Evolutionary conservation across 2,113 vertebrate genomes (phyloP), one percentile per base, ranked within the genome.

Genomic region (Arenaria interpres): DNA sequence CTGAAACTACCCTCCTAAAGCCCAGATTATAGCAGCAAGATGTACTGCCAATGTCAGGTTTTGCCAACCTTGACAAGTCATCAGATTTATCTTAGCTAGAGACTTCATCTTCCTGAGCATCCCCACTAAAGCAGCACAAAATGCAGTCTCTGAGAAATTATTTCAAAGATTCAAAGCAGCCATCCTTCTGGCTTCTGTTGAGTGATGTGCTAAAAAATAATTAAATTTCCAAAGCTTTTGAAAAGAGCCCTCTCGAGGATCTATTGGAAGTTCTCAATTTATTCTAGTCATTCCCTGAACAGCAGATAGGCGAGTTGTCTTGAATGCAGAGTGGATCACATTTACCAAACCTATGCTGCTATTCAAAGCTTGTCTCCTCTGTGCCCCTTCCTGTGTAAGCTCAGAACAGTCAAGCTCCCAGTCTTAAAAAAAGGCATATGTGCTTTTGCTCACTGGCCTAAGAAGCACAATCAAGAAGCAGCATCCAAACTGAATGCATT

Each of bases 81-180:
- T 75, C 64, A 78, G 79, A 92, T 77, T 93, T 90, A 66, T 81
- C 88, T 92, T 80, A 82, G 37, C 74, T 76, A 80, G 50, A 91
- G 46, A 37, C 32, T 50, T 93, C 43, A 51, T 63, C 60, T 89
- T 84, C 68, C 35, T 53, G 30, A 85, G 39, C 60, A 87, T 71
- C 46, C 43, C 62, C 54, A 66, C 19, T 41, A 84, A 71, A 87
- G 79, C 37, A 74, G 8, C 7, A 74, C 32, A 72, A 76, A 60
- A 45, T 78, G 25, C 21, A 59, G 33, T 37, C 80, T 85, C 73
- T 48, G 56, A 78, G 45, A 86, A 37, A 64, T 67, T 27, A 62
- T 86, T 91, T 66, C 35, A 63, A 73, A 81, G 66, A 71, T 92
- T 62, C 17, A 30, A 72, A 56, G 68, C 24, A 75, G 43, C 10